Conservation (phyloP, 2,113 vertebrate genomes). For the Lota lota region DNA sequence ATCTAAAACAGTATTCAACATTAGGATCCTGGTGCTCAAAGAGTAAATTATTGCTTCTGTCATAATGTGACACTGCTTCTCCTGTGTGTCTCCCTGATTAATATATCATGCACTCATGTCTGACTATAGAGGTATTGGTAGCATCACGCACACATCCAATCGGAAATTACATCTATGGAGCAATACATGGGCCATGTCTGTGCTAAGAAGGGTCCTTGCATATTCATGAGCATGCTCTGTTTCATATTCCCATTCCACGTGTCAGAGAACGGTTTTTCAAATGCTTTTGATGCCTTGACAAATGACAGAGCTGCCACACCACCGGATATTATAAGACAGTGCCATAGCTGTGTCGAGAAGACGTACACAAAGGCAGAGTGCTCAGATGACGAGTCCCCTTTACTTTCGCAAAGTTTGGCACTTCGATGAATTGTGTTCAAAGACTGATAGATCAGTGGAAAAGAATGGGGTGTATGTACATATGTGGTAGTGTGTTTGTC, state of each 20-base stretch:
- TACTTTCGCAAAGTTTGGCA: constrained; percentile 42
- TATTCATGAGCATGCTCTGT: constrained; percentile 59
- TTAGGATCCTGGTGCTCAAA: not conserved
- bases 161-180: constrained; percentile 29
- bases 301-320: constrained; percentile 46
- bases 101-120: not conserved
- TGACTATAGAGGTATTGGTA: constrained; percentile 1
- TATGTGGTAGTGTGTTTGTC: constrained; percentile 9
- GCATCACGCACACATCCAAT: constrained; percentile 22
- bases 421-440: constrained; percentile 22
- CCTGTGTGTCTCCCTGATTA: not conserved
- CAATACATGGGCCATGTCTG: constrained; percentile 24
- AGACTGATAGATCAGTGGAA: constrained; percentile 12
- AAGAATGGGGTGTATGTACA: constrained; percentile 5
- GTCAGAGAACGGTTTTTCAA: constrained; percentile 57
- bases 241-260: constrained; percentile 61
- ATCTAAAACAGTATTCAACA: constrained; percentile 20
- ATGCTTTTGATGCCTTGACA: constrained; percentile 48
- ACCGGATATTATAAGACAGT: constrained; percentile 43
- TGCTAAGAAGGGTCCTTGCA: constrained; percentile 43
- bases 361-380: constrained; percentile 12
- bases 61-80: not conserved
- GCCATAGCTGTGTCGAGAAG: constrained; percentile 13
- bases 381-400: constrained; percentile 20
- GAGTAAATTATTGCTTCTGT: not conserved